Evolutionary conservation across 2,113 vertebrate species (phyloP).

Genomic region (Lagopus muta): DNA sequence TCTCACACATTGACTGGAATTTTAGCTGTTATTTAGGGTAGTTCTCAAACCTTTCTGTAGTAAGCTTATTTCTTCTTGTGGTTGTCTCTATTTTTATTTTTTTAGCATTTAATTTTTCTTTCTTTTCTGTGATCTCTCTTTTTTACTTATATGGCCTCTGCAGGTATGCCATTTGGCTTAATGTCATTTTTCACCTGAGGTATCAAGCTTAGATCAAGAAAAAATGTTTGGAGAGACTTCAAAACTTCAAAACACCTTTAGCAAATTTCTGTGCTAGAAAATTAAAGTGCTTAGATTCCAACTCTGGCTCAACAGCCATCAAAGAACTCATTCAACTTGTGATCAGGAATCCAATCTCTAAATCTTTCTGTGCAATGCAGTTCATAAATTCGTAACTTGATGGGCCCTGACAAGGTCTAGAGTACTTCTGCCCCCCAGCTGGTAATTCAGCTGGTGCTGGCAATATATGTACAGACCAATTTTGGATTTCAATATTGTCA

Average conservation of each 20-base stretch:
- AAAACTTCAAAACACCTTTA: constrained; percentile 19
- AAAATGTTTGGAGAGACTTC: constrained; percentile 25
- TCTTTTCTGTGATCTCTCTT: constrained; percentile 6
- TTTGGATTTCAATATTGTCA: background rate
- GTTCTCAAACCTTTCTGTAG: background rate
- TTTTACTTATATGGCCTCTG: constrained; percentile 6
- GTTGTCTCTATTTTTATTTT: background rate
- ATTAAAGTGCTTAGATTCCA: background rate
- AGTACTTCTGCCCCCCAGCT: background rate
- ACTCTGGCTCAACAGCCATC: background rate
- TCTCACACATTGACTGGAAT: background rate
- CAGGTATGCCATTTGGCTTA: constrained; percentile 38
- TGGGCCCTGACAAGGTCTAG: rapidly evolving
- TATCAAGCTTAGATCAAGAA: background rate
- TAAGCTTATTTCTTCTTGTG: background rate
- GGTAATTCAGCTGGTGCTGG: background rate
- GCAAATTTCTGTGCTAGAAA: background rate
- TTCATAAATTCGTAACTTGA: background rate
- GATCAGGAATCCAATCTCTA: background rate
- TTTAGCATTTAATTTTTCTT: constrained; percentile 10
- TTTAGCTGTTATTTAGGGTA: background rate
- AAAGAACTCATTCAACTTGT: background rate
- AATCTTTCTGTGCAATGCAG: background rate
- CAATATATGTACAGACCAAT: background rate
- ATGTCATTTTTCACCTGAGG: constrained; percentile 51